These are phyloP conservation scores for Distichodus sexfasciatus DNA, from an alignment of 2,797 vertebrate genomes.

Conservation along the genomic window DNA sequence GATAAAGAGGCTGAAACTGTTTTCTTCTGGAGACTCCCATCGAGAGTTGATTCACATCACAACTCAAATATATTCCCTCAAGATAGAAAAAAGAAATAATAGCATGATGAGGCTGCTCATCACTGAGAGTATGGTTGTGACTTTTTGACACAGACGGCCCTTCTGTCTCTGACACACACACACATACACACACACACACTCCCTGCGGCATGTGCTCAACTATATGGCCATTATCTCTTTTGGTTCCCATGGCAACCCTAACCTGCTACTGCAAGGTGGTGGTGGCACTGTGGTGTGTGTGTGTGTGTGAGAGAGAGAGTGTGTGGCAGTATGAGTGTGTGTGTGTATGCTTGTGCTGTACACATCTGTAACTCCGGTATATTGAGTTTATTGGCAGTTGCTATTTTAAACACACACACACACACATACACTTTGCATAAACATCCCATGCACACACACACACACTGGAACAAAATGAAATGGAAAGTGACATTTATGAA, in stretches of 20 bases:
- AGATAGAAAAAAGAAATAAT: constrained; percentile 21
- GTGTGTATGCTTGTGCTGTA: not conserved
- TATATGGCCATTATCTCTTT: constrained; percentile 74
- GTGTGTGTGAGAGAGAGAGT: not conserved
- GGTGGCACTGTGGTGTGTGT: constrained; percentile 45
- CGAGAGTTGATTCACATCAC: not conserved
- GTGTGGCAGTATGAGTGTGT: not conserved
- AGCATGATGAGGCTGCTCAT: constrained; percentile 13
- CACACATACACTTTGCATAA: constrained; percentile 1
- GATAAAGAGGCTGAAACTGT: not conserved
- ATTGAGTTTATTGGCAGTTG: constrained; percentile 13
- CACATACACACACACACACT: constrained; percentile 49
- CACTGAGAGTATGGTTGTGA: constrained; percentile 20
- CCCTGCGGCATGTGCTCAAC: constrained; percentile 68
- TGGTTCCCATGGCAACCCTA: constrained; percentile 78
- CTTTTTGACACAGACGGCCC: constrained; percentile 36
- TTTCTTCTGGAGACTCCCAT: not conserved
- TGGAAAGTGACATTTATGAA: constrained; percentile 1
- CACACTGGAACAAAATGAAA: not conserved
- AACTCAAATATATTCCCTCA: not conserved
- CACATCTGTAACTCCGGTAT: not conserved
- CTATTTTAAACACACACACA: constrained; percentile 35
- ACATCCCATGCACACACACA: not conserved
- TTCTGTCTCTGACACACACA: constrained; percentile 20
- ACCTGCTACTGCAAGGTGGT: constrained; percentile 61